A percentile compares a stretch with the other conserved stretches of the same genome.
These are phyloP conservation scores for Ochropacha duplaris DNA, from an alignment of 2,888 invertebrate genomes.

Conservation along the genomic window DNA sequence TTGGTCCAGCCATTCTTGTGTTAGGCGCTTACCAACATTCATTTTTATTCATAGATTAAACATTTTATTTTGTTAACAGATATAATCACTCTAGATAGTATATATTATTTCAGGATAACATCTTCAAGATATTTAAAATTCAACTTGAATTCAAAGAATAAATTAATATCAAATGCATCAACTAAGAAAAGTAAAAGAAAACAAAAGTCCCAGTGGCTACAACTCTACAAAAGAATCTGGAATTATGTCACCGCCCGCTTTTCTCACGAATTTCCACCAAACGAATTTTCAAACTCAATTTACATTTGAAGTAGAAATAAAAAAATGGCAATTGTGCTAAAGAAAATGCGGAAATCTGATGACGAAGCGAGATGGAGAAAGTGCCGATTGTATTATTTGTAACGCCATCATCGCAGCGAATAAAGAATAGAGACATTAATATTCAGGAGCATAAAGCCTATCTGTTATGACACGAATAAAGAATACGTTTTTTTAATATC, in stretches of 20 bases:
- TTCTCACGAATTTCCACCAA: constrained; percentile 46
- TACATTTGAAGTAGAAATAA: constrained; percentile 61
- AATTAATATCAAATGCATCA: background rate
- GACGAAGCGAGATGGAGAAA: constrained; percentile 8
- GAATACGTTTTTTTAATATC: too few species aligned
- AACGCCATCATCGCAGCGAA: background rate
- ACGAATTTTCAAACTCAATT: constrained; percentile 66
- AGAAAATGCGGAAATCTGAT: constrained; percentile 40
- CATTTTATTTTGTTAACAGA: too few species aligned
- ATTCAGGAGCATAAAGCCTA: background rate
- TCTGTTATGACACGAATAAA: too few species aligned
- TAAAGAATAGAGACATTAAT: background rate
- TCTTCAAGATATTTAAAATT: background rate
- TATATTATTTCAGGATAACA: too few species aligned
- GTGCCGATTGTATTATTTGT: background rate
- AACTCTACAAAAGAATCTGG: constrained; percentile 36
- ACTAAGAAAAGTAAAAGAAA: background rate
- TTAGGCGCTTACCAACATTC: too few species aligned
- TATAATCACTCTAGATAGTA: too few species aligned
- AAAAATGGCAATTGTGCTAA: constrained; percentile 50
- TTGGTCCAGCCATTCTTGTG: too few species aligned
- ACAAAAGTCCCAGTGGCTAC: constrained; percentile 2
- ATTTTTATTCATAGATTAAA: too few species aligned
- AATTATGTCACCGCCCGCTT: constrained; percentile 34
- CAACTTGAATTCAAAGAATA: too few species aligned